These are phyloP conservation scores for Proctacanthus coquilletti DNA, from an alignment of 1,140 invertebrate species.

Conservation along the genomic window DNA sequence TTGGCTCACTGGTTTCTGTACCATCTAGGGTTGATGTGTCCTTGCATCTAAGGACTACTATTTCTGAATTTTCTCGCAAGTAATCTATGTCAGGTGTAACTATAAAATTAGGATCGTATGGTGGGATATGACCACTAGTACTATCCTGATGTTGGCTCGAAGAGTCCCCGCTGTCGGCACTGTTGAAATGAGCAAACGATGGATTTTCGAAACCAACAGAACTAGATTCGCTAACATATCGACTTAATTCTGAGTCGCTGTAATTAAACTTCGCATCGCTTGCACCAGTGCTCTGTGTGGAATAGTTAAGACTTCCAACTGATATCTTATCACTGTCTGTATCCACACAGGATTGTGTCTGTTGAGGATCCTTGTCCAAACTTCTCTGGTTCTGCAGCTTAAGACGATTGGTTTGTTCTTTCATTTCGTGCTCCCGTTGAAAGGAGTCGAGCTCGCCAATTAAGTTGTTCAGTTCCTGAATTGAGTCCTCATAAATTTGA, in stretches of 20 bases:
- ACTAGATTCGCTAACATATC: slow-evolving; percentile 28
- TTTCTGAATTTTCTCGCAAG: slow-evolving; percentile 27
- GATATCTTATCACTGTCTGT: slow-evolving; percentile 10
- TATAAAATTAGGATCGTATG: slow-evolving; percentile 27
- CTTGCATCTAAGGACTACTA: slow-evolving; percentile 26
- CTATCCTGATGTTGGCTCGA: slow-evolving; percentile 8
- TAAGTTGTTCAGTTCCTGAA: slow-evolving; percentile 31
- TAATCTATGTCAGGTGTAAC: slow-evolving; percentile 28
- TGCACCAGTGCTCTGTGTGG: slow-evolving; percentile 9
- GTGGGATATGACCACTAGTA: slow-evolving; percentile 23
- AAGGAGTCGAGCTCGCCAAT: slow-evolving; percentile 32
- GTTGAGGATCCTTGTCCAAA: slow-evolving; percentile 6
- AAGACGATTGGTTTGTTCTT: slow-evolving; percentile 15
- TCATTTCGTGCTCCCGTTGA: slow-evolving; percentile 30
- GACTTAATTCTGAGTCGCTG: slow-evolving; percentile 23
- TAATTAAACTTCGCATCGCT: slow-evolving; percentile 11
- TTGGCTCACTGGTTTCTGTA: slow-evolving; percentile 10
- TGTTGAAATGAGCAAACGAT: slow-evolving; percentile 22
- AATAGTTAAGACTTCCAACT: slow-evolving; percentile 8
- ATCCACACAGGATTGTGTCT: slow-evolving; percentile 17
- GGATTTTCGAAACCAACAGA: slow-evolving; percentile 27
- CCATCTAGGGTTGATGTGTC: slow-evolving; percentile 15
- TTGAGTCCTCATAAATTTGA: slow-evolving; percentile 30
- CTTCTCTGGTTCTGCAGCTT: neutral
- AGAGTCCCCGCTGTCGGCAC: neutral